phyloP scores from a whole-genome alignment of 1,140 invertebrate genomes.

The Goniozus legneri region DNA sequence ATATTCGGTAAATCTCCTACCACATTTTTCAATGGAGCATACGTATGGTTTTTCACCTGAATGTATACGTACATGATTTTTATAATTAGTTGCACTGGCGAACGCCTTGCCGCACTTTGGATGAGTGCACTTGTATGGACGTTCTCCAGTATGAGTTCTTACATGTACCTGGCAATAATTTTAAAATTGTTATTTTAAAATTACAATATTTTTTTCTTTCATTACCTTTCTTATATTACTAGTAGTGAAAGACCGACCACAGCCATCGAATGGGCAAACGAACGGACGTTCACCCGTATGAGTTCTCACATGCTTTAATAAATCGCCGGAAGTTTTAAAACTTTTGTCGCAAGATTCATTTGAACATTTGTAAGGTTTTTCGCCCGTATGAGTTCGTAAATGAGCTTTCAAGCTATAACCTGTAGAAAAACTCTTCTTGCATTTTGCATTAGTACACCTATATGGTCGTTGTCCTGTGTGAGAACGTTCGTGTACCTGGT shows the following conservation, averaged over 20 bases:
- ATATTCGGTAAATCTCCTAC: conserved; percentile 71
- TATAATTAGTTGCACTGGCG: conserved; percentile 69
- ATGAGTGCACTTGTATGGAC: conserved; percentile 62
- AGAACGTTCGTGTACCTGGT: conserved; percentile 63
- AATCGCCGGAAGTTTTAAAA: conserved; percentile 68
- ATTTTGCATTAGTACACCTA: conserved; percentile 58
- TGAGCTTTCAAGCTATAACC: conserved; percentile 68
- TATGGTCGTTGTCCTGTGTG: conserved; percentile 66
- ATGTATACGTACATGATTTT: conserved; percentile 64
- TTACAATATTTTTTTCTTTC: background rate
- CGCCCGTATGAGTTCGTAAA: conserved; percentile 66
- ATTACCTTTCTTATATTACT: conserved; percentile 70
- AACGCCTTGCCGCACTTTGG: conserved; percentile 61
- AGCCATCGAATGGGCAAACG: conserved; percentile 62
- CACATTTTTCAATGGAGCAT: conserved; percentile 62
- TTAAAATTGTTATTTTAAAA: no score
- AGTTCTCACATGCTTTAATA: conserved; percentile 67
- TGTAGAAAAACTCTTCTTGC: conserved; percentile 66
- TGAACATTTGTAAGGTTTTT: conserved; percentile 66
- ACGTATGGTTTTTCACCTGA: conserved; percentile 60
- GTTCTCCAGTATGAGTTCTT: conserved; percentile 63
- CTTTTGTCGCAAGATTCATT: conserved; percentile 60
- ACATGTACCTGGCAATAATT: conserved; percentile 54
- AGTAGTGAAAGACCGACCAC: conserved; percentile 68
- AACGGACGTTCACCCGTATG: conserved; percentile 72